Base-by-base conservation (phyloP, 2,888 invertebrate genomes). In the Volucella inanis region DNA sequence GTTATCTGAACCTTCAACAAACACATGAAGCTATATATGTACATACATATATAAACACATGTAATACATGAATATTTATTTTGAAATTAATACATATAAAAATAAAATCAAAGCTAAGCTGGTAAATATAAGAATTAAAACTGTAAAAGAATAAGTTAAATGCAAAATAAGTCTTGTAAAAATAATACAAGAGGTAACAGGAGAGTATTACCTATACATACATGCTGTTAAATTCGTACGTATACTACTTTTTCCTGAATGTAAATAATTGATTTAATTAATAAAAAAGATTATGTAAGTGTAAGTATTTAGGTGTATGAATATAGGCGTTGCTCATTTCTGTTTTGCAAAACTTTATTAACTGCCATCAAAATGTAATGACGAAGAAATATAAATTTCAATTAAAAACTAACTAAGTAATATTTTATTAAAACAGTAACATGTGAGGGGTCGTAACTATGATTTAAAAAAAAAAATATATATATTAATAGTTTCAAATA, bases 321-420 rank as follows among this genome's bases (percentile, higher is more conserved):
- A 15, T 76, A 78, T 79, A 79, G 68, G 64, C 83, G 59, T 79
- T 79, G 74, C 78, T 84, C 74, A 79, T 84, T 79, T 79, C 83
- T 79, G 79, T 83, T 74, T 84, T 84, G 83, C 83, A 84, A 74
- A 31, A 84, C 83, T 75, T 83, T 57, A 74, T 74, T 79, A 84
- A 79, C 83, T 84, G 83, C 83, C 83, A 84, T 79, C 43, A 62
- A 50, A 68, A 78, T 78, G 77, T 57, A 70, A 64, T 68, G 70
- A 61, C 43, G 15, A 76, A 65, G 31, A 50, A 62, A 49, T 57
- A 43, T 67, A 11, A 74, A 77, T 75, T 68, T 71, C 18, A 67
- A 78, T 54, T 62, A 74, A 75, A 11, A 59, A 75, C 67, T 43
- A 67, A 68, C 22, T 64, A 18, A 68, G 18, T 70, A 70, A 47